phyloP scores from a whole-genome alignment of 2,888 invertebrate species.

The Laspeyria flexula region DNA sequence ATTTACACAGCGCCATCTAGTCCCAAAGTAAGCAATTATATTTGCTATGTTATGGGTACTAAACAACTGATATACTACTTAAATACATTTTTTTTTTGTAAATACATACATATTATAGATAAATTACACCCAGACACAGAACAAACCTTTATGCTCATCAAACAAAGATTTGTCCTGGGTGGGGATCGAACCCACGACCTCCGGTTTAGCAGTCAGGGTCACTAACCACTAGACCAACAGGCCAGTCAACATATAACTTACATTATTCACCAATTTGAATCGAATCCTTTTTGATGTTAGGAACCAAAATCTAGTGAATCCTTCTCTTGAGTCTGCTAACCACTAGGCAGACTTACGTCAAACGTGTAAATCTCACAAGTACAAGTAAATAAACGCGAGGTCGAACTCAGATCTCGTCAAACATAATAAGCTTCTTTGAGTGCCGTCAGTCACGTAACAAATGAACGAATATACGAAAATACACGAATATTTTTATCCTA shows the following conservation, averaged over 20 bases:
- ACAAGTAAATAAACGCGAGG: constrained; percentile 42
- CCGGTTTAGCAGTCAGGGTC: too few relatives aligned
- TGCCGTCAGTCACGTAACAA: constrained; percentile 64
- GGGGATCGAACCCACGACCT: too few relatives aligned
- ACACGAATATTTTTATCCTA: constrained; percentile 47
- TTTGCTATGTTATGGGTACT: too few relatives aligned
- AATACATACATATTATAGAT: too few relatives aligned
- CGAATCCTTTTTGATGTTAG: not conserved
- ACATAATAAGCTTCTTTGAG: constrained; percentile 66
- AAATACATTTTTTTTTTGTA: too few relatives aligned
- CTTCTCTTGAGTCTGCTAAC: constrained; percentile 25
- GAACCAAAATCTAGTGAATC: constrained; percentile 13
- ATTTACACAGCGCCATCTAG: too few relatives aligned
- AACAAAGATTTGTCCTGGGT: too few relatives aligned
- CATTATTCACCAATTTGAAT: not conserved
- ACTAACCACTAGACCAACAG: not conserved
- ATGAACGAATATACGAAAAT: constrained; percentile 56
- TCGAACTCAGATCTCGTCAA: constrained; percentile 53
- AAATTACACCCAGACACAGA: too few relatives aligned
- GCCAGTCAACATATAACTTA: not conserved
- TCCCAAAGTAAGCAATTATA: too few relatives aligned
- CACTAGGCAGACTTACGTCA: constrained; percentile 30
- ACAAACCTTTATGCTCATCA: too few relatives aligned
- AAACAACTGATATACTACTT: too few relatives aligned
- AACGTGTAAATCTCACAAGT: constrained; percentile 39